phyloP scores from a whole-genome alignment of 2,113 vertebrate genomes.

The Guaruba guarouba region DNA sequence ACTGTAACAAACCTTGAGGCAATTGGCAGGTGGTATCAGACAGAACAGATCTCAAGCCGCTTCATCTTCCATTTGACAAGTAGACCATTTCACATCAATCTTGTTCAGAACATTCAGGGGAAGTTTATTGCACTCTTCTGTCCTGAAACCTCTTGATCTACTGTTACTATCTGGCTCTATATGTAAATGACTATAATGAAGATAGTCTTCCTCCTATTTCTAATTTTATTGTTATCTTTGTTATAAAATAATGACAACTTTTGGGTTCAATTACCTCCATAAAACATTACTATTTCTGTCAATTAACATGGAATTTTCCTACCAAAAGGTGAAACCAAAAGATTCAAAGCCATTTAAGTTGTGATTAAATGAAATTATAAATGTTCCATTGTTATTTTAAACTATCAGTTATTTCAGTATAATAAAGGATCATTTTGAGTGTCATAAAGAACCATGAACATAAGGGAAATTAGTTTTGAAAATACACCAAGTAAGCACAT shows the following conservation, averaged over 20 bases:
- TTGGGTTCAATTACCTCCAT: not conserved
- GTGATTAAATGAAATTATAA: not conserved
- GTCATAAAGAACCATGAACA: not conserved
- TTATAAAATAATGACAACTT: not conserved
- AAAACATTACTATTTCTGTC: not conserved
- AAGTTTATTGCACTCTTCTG: not conserved
- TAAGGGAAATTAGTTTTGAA: not conserved
- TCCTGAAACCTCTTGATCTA: not conserved
- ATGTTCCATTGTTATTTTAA: not conserved
- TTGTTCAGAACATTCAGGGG: not conserved
- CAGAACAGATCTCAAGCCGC: not conserved
- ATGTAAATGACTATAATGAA: not conserved
- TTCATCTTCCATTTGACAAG: conserved; percentile 47
- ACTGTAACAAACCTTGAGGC: conserved; percentile 4
- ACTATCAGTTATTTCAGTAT: not conserved
- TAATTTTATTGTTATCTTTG: not conserved
- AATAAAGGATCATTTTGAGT: not conserved
- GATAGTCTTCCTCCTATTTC: not conserved
- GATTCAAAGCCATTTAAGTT: not conserved
- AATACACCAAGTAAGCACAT: not conserved
- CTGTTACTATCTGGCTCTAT: not conserved
- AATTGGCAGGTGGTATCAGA: not conserved
- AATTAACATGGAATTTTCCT: not conserved
- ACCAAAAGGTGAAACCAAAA: not conserved
- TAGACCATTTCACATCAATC: conserved; percentile 28